Conservation (phyloP, 64 coral and sea anemone genomes). For the Dendrophyllia cribrosa region DNA sequence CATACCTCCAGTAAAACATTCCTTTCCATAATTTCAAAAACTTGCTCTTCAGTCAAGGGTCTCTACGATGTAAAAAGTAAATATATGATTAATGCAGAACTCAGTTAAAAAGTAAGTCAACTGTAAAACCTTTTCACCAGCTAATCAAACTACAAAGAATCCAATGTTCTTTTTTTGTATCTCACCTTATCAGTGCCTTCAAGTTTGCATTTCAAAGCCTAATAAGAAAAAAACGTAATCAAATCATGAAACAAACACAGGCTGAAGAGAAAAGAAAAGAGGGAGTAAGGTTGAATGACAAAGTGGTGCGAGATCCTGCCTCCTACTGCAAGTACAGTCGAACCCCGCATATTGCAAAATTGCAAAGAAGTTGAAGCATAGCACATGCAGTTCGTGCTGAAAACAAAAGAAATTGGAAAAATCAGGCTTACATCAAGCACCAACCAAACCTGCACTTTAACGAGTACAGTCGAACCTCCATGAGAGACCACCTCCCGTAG, state of each 20-base stretch:
- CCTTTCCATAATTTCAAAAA: not conserved
- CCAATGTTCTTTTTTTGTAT: not conserved
- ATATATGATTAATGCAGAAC: not conserved
- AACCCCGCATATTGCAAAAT: no score
- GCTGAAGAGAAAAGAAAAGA: not conserved
- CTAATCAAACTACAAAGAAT: not conserved
- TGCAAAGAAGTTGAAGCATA: no score
- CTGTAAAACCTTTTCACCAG: no score
- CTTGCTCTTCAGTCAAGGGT: constrained; percentile 10
- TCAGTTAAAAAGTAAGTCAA: not conserved
- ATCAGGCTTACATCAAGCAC: no score
- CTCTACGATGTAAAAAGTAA: not conserved
- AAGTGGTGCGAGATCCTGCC: no score
- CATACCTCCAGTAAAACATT: constrained; percentile 22
- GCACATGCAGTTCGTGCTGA: no score
- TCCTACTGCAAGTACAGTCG: no score
- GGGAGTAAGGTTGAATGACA: no score
- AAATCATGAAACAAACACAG: not conserved
- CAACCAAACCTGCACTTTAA: no score
- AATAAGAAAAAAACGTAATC: not conserved
- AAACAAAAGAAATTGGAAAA: no score
- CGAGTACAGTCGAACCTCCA: no score
- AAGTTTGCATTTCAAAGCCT: constrained; percentile 63
- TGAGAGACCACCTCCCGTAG: no score
- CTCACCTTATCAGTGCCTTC: constrained; percentile 41